A percentile compares a stretch with the other conserved stretches of the same genome.
Conservation (phyloP, 2,113 vertebrate species). For the Anoura caudifer region DNA sequence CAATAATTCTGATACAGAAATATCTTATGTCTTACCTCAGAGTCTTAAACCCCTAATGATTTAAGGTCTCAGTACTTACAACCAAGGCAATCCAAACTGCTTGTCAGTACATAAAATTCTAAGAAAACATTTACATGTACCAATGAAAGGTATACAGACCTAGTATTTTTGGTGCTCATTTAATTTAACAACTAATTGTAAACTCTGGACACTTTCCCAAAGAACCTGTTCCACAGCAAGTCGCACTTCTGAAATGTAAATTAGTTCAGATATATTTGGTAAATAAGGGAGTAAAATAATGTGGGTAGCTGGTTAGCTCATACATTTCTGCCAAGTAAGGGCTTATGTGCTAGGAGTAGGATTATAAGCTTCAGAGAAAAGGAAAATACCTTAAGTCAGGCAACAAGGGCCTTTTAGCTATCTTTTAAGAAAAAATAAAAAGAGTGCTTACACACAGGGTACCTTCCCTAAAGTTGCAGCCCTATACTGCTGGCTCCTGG, state of each 20-base stretch:
- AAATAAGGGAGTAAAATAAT: neutral
- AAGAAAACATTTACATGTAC: neutral
- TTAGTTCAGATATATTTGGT: neutral
- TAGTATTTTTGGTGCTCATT: neutral
- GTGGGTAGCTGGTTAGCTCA: neutral
- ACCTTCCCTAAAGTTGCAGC: neutral
- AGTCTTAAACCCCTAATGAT: neutral
- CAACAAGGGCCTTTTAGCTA: neutral
- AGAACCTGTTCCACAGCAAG: neutral
- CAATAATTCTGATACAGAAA: neutral
- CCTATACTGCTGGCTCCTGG: neutral
- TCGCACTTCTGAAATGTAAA: neutral
- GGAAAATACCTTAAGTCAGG: neutral
- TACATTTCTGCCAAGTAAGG: neutral
- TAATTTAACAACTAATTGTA: constrained; percentile 30
- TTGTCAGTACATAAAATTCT: neutral
- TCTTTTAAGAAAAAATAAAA: neutral
- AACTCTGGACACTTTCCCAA: neutral
- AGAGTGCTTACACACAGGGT: neutral
- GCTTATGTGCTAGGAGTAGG: neutral
- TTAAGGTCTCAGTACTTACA: neutral
- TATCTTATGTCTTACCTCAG: neutral
- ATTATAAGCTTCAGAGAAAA: neutral
- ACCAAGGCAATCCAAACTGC: neutral
- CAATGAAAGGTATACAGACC: neutral